Evolutionary conservation across 2,113 vertebrate species (phyloP).

Genomic region (Siniperca knerii): DNA sequence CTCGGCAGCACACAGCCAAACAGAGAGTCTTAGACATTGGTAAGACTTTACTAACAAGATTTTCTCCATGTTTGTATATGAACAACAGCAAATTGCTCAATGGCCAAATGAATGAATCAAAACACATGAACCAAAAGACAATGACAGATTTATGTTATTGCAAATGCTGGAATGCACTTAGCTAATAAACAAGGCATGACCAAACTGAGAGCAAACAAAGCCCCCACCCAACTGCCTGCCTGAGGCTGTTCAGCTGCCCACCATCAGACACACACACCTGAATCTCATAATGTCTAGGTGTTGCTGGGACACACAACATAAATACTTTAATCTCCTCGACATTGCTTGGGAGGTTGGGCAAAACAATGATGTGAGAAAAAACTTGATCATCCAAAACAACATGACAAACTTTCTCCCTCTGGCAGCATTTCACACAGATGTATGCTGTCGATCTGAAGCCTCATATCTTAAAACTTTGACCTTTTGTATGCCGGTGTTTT

Average conservation of each 20-base stretch:
- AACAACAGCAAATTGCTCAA: neutral
- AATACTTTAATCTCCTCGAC: slow-evolving; percentile 70
- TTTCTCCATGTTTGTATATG: neutral
- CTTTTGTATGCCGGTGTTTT: slow-evolving; percentile 38
- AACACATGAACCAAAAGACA: neutral
- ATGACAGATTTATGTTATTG: slow-evolving; percentile 44
- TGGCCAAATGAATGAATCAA: neutral
- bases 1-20: slow-evolving; percentile 96
- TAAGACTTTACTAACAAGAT: slow-evolving; percentile 72
- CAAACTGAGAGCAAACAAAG: slow-evolving; percentile 64
- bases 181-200: slow-evolving; percentile 55
- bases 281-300: slow-evolving; percentile 57
- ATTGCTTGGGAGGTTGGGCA: slow-evolving; percentile 41
- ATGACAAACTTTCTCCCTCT: slow-evolving; percentile 7
- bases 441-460: neutral
- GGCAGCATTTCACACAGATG: slow-evolving; percentile 17
- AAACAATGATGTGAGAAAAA: slow-evolving; percentile 33
- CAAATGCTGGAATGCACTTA: slow-evolving; percentile 56
- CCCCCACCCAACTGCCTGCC: slow-evolving; percentile 65
- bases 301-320: slow-evolving; percentile 52
- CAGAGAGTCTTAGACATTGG: slow-evolving; percentile 98
- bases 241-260: slow-evolving; percentile 50
- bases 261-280: slow-evolving; percentile 32
- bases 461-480: slow-evolving; percentile 13
- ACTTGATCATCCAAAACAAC: neutral